Base-by-base conservation (phyloP, 2,797 vertebrate species). In the Pseudochirops corinnae region DNA sequence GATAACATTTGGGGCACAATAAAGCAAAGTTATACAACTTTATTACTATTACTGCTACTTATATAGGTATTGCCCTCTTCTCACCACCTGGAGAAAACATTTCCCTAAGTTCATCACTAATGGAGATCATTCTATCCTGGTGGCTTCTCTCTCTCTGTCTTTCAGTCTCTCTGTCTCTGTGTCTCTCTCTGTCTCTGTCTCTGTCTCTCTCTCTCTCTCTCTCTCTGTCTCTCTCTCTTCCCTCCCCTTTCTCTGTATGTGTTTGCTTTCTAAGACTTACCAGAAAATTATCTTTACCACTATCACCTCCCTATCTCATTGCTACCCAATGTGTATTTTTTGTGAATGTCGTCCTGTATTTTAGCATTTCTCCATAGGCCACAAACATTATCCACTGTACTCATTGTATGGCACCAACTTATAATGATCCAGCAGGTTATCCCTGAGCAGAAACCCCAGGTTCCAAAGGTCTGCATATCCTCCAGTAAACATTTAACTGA, bases 111-210 rank as follows among this genome's bases (percentile, higher is more conserved):
- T 46, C 7, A 82, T n/a, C 31, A 67, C 0, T 1, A 67, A 13
- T 82, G 18, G 74, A 46, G 21, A 82, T 24, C 21, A 82, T 82
- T 24, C 24, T 82, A n/a, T 46, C 11, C 2, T 46, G 39, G 18
- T 46, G 2, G 4, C 24, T 82, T 82, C 18, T 82, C 21, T 82
- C 24, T 46, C 46, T 46, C 46, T 62, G 4, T 33, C 4, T 60
- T 0, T 31, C 10, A 4, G 2, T 60, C 10, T 31, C 3, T 12
- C 10, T 31, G 0, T 31, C 2, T 11, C 7, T 60, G 2, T 31
- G 3, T 33, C 0, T 58, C 9, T 29, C 9, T 57, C 0, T 60
- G 10, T 82, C 21, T 82, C 24, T 46, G 1, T 46, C 46, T 33
- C 5, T 62, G 4, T 33, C 4, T 60, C 1, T 31, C 10, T 13